Evolutionary conservation across 2,888 invertebrate genomes (phyloP), one percentile per base, ranked within the genome.

Genomic region (Deilephila elpenor): DNA sequence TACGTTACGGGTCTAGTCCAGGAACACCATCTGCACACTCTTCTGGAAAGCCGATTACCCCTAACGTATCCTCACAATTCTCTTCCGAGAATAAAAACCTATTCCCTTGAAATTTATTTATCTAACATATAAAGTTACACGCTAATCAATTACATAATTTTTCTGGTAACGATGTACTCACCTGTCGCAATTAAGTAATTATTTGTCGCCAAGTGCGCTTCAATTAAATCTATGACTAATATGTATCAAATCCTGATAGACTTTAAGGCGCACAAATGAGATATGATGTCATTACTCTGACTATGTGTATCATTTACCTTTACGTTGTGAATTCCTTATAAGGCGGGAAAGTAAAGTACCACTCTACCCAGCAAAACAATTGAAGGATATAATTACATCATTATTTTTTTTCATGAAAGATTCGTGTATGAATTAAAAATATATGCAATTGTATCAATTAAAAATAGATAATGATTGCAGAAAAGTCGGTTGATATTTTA

Each of bases 241-340:
- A 71, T 59, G n/a, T 56, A 44, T 72, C 73, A 71, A 64, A 64
- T 75, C 59, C 76, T 74, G 29, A 73, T 74, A 70, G 32, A 72
- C 11, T 70, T 73, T 74, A 73, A 71, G 70, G 72, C 70, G 70
- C 75, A 59, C 51, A 77, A 77, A 74, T 73, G 73, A 71, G 67
- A 73, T 76, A 82, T 86, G 84, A 86, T 82, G 82, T 86, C 85
- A 86, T 77, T 78, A 75, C 60, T 72, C 70, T 72, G 51, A 70
- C 67, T 75, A 76, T 74, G 71, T 67, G 71, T 77, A 72, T 74
- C 74, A 75, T 62, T 76, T 74, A 72, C 61, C 73, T 75, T 73
- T 79, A 78, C 72, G 71, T 76, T 71, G 72, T 78, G 51, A 74
- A 75, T 72, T 61, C 82, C 82, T 75, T 79, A 81, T 79, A 84